phyloP scores from a whole-genome alignment of 2,797 vertebrate genomes.

The Enteromius afrohamiltoni region DNA sequence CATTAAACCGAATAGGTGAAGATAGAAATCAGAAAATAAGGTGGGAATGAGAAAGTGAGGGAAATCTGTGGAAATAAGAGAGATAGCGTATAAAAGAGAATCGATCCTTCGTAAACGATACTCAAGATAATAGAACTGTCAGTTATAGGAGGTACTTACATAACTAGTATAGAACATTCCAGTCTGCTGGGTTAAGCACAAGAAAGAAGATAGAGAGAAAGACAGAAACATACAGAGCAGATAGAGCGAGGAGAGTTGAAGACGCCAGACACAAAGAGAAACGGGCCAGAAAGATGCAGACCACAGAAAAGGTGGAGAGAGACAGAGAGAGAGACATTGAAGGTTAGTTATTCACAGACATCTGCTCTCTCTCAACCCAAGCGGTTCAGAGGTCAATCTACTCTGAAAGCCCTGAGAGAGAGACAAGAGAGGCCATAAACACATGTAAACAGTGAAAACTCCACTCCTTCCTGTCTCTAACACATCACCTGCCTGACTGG shows the following conservation, averaged over 20 bases:
- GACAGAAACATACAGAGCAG: conserved; percentile 39
- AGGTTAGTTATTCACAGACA: conserved; percentile 46
- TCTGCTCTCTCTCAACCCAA: conserved; percentile 26
- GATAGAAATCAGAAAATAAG: conserved; percentile 4
- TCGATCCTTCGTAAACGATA: conserved; percentile 1
- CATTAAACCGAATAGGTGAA: neutral
- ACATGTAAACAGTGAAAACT: conserved; percentile 23
- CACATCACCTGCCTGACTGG: neutral
- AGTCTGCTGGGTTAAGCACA: conserved; percentile 83
- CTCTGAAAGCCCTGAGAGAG: conserved; percentile 40
- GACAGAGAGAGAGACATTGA: conserved; percentile 52
- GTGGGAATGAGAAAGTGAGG: neutral
- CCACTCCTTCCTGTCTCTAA: neutral
- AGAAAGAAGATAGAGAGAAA: conserved; percentile 65
- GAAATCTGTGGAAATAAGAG: neutral
- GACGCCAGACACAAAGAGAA: conserved; percentile 50
- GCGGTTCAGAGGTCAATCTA: conserved; percentile 25
- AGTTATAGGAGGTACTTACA: conserved; percentile 81
- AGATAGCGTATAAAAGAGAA: neutral
- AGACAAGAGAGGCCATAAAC: conserved; percentile 56
- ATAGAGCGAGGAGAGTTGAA: conserved; percentile 54
- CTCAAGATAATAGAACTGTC: conserved; percentile 34
- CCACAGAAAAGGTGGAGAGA: conserved; percentile 55
- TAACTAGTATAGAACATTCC: conserved; percentile 92
- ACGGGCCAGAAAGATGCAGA: conserved; percentile 63